Base-by-base conservation (phyloP, 2,888 invertebrate species). In the Pyrrhosoma nymphula region DNA sequence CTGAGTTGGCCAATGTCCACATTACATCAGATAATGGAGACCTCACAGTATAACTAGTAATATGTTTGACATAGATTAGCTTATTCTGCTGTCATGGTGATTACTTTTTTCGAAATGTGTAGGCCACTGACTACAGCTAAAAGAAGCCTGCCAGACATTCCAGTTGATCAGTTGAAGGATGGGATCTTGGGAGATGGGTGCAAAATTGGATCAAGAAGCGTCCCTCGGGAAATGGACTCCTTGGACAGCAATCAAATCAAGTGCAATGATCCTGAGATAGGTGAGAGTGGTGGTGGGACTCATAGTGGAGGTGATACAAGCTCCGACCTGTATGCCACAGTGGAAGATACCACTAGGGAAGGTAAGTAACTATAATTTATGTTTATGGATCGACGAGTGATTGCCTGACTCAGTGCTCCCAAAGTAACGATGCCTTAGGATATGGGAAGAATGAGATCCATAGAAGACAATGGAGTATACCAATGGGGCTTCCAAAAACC, bases 281-380 rank as follows among this genome's bases (percentile, higher is more conserved):
- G 95, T 18, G 95, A 95, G 55, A 82, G n/a, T 69, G 91, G 69
- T 47, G 90, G 90, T 63, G 95, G 95, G 26, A 93, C 96, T 35
- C 95, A 96, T 16, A 96, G 96, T 95, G 96, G 96, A 96, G 98
- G 98, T 6, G 99, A 99, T 97, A 98, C 98, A 93, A 98, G 98
- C 18, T 99, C 98, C 0, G 99, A 99, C 96, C 97, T 99, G 95
- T 99, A 99, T 96, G 99, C 99, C 75, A 99, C 99, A 14, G 98
- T 99, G 30, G 98, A 98, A 95, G 98, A 98, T 96, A 69, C 90
- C 23, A 39, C 93, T 10, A 69, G 93, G 39, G 93, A 93, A 20
- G 93, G 69, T 39, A 35, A 82, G 18, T 82, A 10, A 69, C 14
- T 35, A 82, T 82, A 16, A 16, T 82, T 82, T 35, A 35, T 69